phyloP scores from a whole-genome alignment of 2,797 vertebrate species.

The Sebastes iracundus region DNA sequence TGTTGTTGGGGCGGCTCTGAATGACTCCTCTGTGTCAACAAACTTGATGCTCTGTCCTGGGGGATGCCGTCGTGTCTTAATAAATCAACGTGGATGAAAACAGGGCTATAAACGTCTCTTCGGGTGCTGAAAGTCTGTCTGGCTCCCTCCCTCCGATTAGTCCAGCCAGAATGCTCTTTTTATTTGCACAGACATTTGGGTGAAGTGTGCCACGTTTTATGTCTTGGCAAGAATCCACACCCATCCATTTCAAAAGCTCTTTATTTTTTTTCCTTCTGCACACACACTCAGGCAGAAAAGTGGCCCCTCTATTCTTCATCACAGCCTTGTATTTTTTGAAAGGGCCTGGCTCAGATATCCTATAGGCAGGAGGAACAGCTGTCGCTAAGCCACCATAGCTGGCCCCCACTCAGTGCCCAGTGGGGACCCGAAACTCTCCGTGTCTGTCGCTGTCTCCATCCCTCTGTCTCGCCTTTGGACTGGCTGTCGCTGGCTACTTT shows the following conservation, averaged over 20 bases:
- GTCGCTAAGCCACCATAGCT: constrained; percentile 80
- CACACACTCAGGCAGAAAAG: constrained; percentile 28
- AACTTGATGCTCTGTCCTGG: constrained; percentile 12
- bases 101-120: constrained; percentile 52
- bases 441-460: constrained; percentile 63
- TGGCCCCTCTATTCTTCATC: constrained; percentile 80
- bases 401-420: constrained; percentile 65
- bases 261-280: constrained; percentile 31
- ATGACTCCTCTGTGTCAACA: constrained; percentile 70
- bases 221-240: constrained; percentile 54
- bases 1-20: constrained; percentile 44
- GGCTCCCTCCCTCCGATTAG: constrained; percentile 16
- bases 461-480: constrained; percentile 45
- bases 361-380: constrained; percentile 89
- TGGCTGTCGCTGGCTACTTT: constrained; percentile 43
- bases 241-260: constrained; percentile 50
- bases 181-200: constrained; percentile 40
- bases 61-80: constrained; percentile 42
- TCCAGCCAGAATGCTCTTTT: constrained; percentile 39
- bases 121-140: constrained; percentile 34
- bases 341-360: constrained; percentile 92
- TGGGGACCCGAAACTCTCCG: constrained; percentile 70
- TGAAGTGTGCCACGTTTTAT: constrained; percentile 69
- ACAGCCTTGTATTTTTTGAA: constrained; percentile 89
- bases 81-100: constrained; percentile 51